These are phyloP conservation scores for Ciconia boyciana DNA, from an alignment of 2,113 vertebrate genomes.

Conservation along the genomic window DNA sequence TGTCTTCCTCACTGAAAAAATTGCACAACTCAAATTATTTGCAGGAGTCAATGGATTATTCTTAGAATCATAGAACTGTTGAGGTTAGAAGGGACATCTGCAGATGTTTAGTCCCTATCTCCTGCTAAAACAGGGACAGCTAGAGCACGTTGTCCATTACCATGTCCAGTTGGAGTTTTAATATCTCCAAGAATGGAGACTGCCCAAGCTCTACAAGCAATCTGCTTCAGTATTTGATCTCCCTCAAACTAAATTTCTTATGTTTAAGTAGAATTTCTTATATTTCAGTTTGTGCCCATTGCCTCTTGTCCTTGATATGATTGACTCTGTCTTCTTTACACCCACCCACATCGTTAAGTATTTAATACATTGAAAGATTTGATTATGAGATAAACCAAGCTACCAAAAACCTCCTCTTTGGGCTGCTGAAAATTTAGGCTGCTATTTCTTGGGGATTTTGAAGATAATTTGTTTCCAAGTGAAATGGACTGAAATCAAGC, in stretches of 20 bases:
- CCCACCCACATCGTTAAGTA: fast-evolving
- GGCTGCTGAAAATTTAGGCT: not conserved
- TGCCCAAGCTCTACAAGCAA: not conserved
- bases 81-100: not conserved
- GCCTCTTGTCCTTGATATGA: not conserved
- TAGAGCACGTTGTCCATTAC: fast-evolving
- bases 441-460: fast-evolving
- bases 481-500: not conserved
- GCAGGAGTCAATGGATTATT: not conserved
- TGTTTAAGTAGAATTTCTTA: not conserved
- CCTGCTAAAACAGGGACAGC: not conserved
- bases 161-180: not conserved
- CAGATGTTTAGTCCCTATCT: not conserved
- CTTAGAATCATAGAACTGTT: not conserved
- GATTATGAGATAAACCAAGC: not conserved
- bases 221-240: not conserved
- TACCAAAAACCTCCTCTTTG: not conserved
- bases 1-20: not conserved
- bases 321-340: not conserved
- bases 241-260: not conserved
- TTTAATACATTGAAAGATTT: not conserved
- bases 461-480: not conserved
- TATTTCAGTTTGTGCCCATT: not conserved
- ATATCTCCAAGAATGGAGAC: not conserved
- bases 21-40: not conserved